phyloP scores from a whole-genome alignment of 2,888 invertebrate species.

The Cremastinae sp. region DNA sequence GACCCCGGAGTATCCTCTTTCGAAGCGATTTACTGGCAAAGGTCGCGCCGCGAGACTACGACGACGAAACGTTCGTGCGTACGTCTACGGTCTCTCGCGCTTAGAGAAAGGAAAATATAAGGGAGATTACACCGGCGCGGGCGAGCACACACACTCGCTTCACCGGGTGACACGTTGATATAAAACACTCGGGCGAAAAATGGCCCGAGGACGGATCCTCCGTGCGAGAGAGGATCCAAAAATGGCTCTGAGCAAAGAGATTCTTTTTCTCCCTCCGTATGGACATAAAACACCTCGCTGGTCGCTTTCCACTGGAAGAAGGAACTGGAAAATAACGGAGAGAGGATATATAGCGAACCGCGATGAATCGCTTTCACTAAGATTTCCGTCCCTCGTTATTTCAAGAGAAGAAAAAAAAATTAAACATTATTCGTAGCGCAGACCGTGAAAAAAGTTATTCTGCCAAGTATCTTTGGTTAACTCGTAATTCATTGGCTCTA shows the following conservation, averaged over 20 bases:
- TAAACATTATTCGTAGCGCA: too few relatives aligned
- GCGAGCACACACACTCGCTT: too few relatives aligned
- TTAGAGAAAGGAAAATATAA: slow-evolving; percentile 23
- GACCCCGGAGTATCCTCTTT: slow-evolving; percentile 57
- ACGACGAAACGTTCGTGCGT: slow-evolving; percentile 3
- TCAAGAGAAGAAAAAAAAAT: too few relatives aligned
- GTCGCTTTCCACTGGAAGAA: neutral
- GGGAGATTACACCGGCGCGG: slow-evolving; percentile 26
- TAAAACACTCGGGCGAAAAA: slow-evolving; percentile 37
- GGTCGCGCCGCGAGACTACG: slow-evolving; percentile 43
- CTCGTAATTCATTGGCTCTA: too few relatives aligned
- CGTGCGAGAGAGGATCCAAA: neutral
- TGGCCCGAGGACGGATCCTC: slow-evolving; percentile 10
- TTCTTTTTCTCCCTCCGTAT: slow-evolving; percentile 16
- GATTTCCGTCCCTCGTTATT: too few relatives aligned
- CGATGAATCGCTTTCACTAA: too few relatives aligned
- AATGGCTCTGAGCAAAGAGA: neutral
- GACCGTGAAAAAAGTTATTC: too few relatives aligned
- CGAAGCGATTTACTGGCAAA: slow-evolving; percentile 59
- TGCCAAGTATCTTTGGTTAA: too few relatives aligned
- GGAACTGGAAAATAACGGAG: neutral
- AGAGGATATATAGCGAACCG: too few relatives aligned
- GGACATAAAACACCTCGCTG: slow-evolving; percentile 33
- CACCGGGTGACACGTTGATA: neutral
- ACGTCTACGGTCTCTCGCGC: neutral